Conservation (phyloP, 2,797 vertebrate species). For the Propithecus deckenii region DNA sequence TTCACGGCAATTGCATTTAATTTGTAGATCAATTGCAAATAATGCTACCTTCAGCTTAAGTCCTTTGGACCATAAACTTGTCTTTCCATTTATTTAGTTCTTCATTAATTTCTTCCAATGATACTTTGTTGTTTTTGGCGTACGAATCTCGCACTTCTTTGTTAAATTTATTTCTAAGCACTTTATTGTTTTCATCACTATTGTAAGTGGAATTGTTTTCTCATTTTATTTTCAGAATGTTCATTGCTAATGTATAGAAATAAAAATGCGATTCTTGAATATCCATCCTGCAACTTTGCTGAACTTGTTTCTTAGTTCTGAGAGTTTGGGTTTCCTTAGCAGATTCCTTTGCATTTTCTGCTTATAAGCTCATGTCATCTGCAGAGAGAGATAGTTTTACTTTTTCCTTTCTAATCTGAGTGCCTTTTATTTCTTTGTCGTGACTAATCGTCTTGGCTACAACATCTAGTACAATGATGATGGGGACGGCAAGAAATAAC, state of each 20-base stretch:
- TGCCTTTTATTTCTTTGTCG: not conserved
- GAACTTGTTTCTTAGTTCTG: not conserved
- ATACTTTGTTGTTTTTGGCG: not conserved
- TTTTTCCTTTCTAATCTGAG: not conserved
- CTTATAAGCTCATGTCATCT: not conserved
- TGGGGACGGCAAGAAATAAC: not conserved
- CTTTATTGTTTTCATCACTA: not conserved
- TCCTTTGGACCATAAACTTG: rapidly evolving
- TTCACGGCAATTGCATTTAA: not conserved
- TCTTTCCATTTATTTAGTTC: not conserved
- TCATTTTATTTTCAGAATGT: not conserved
- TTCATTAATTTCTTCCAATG: not conserved
- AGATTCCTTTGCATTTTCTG: not conserved
- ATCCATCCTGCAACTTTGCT: too few relatives aligned
- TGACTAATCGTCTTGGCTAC: not conserved
- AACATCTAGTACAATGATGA: not conserved
- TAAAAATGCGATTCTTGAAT: not conserved
- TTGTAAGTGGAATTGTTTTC: not conserved
- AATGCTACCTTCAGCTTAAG: rapidly evolving
- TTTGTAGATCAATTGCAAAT: not conserved
- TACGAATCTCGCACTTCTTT: not conserved
- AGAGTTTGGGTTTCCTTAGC: not conserved
- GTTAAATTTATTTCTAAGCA: not conserved
- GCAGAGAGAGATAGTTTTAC: not conserved
- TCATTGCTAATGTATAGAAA: not conserved